Conservation (phyloP, 1,140 invertebrate genomes). For the Cepaea nemoralis region DNA sequence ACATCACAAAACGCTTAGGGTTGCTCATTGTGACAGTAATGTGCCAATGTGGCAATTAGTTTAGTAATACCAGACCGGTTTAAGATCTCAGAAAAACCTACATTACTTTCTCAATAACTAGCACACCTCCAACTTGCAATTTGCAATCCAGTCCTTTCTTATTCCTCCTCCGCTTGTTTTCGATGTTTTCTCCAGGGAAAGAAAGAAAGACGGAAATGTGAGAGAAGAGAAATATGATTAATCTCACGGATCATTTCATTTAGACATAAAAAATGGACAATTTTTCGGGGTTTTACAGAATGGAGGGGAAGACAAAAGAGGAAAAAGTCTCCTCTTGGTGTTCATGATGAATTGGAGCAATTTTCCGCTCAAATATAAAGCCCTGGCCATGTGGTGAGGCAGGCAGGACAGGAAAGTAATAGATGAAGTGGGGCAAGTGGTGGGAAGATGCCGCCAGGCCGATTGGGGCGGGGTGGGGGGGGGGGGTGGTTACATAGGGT, state of each 20-base stretch:
- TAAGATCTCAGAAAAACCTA: no score
- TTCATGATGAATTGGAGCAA: constrained; percentile 13
- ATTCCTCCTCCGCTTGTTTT: no score
- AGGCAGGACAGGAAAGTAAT: background rate
- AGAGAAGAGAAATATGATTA: constrained; percentile 3
- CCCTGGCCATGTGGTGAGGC: background rate
- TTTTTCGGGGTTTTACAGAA: background rate
- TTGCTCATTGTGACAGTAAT: no score
- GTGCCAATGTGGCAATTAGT: no score
- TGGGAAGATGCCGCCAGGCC: no score
- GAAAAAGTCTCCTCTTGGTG: background rate
- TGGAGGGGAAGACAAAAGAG: background rate
- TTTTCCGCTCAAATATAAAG: background rate
- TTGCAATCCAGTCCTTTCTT: no score
- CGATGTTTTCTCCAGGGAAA: background rate
- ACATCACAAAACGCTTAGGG: no score
- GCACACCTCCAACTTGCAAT: no score
- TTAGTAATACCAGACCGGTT: no score
- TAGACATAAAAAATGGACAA: background rate
- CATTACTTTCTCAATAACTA: no score
- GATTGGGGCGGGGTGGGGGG: no score
- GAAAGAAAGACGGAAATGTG: background rate
- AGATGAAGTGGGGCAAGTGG: background rate
- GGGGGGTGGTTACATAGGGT: no score
- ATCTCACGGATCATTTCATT: constrained; percentile 13